These are phyloP conservation scores for Passer domesticus DNA, from an alignment of 2,113 vertebrate species.

Conservation along the genomic window DNA sequence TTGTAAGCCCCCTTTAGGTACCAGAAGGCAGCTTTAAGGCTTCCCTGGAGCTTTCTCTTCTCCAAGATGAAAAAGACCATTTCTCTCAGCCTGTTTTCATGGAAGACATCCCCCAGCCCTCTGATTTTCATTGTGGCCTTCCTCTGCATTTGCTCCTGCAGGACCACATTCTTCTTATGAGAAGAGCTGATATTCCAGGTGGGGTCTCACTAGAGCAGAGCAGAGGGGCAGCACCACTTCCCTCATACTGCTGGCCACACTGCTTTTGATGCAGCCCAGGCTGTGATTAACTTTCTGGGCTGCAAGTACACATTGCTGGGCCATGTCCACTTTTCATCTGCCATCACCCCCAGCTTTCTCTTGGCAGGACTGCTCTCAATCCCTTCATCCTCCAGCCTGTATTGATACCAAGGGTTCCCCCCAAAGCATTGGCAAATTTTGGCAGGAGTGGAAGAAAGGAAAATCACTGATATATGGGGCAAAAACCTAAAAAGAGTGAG, in stretches of 20 bases:
- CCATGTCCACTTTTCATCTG: neutral
- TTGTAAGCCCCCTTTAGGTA: neutral
- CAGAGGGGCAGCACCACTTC: neutral
- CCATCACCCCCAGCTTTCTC: neutral
- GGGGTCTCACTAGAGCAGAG: neutral
- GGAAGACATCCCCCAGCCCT: neutral
- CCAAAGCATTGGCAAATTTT: neutral
- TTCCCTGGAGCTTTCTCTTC: neutral
- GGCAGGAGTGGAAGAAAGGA: neutral
- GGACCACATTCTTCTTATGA: neutral
- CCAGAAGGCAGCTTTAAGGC: rapidly evolving
- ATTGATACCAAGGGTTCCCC: neutral
- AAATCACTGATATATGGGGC: rapidly evolving
- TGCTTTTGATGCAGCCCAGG: neutral
- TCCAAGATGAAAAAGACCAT: neutral
- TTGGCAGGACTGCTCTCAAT: neutral
- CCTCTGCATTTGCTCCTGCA: rapidly evolving
- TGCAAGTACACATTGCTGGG: neutral
- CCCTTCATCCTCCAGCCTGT: neutral
- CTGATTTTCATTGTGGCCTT: neutral
- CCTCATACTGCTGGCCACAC: rapidly evolving
- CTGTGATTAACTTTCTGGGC: neutral
- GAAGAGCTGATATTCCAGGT: neutral
- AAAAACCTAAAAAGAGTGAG: neutral
- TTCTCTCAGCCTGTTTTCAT: neutral